These are phyloP conservation scores for Erethizon dorsatum DNA, from an alignment of 2,797 vertebrate genomes.

Conservation along the genomic window DNA sequence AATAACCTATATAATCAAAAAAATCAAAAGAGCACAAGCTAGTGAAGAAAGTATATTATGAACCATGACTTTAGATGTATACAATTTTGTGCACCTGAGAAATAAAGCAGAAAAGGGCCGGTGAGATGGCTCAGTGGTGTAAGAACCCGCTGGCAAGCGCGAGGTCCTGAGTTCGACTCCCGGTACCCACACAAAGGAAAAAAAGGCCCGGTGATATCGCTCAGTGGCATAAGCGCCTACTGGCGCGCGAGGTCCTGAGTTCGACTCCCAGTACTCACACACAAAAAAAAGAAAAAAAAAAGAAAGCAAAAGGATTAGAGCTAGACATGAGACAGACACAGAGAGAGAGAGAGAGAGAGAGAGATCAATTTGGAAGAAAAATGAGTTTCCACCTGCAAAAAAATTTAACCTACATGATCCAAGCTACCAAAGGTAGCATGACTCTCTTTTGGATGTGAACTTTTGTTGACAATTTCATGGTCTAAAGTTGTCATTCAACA, in stretches of 20 bases:
- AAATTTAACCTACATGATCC: background rate
- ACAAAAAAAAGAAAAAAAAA: too few species aligned
- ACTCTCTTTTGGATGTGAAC: background rate
- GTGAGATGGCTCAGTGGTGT: too few species aligned
- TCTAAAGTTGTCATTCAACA: background rate
- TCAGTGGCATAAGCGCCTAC: too few species aligned
- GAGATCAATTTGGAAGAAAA: background rate
- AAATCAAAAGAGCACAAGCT: background rate
- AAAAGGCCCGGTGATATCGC: too few species aligned
- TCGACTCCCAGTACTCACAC: too few species aligned
- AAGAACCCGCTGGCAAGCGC: too few species aligned
- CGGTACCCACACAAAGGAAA: too few species aligned
- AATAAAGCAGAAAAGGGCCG: background rate
- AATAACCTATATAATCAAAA: background rate
- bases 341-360: too few species aligned
- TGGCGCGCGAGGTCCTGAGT: too few species aligned
- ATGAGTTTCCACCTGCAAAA: background rate
- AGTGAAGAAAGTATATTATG: slow-evolving; percentile 3
- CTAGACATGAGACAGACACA: background rate
- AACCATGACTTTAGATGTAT: background rate
- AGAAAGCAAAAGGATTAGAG: background rate
- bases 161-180: too few species aligned
- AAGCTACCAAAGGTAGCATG: background rate
- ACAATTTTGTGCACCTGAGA: background rate
- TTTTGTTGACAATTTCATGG: background rate